Evolutionary conservation across 2,888 invertebrate genomes (phyloP), one percentile per base, ranked within the genome.

Genomic region (Lottia scabra): DNA sequence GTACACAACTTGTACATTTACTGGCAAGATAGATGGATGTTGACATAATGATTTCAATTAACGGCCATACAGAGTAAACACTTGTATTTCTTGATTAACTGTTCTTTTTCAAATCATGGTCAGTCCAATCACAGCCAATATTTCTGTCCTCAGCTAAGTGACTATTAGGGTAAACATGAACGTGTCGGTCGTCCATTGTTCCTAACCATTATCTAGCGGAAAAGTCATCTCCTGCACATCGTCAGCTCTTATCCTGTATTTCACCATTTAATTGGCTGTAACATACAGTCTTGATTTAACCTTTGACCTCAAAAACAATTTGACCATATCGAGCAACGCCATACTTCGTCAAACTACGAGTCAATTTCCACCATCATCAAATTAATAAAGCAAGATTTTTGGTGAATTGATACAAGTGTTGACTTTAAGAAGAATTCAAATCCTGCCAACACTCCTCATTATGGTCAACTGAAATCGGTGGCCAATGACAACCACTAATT

Each of bases 231-330:
- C 38, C 65, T 45, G 45, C 38, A 65, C 63, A 38, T 63, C 65
- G 46, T 66, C 66, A 70, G 64, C 66, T 70, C 56, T 62, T 38
- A 56, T 62, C 48, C 44, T 64, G 56, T 65, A 56, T 70, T 65
- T 65, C 65, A 56, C 48, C 46, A 38, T 70, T 70, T 70, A 70
- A 70, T 70, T 70, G 70, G 65, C 65, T 65, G 62, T 56, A 65
- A 70, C 70, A 70, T 70, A 70, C 56, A 70, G 65, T 66, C 65
- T 70, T 65, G 65, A 38, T 19, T 12, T 27, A 66, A 70, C 70
- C 70, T 43, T 66, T 70, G 70, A 70, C 70, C 70, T n/a, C 43
- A 38, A 16, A 38, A 70, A 48, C 44, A 16, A 63, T 56, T 12
- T 23, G 19, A 56, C 23, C 19, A 56, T 23, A 56, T 56, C 56